phyloP scores from a whole-genome alignment of 2,888 invertebrate species.

The Tinea trinotella region DNA sequence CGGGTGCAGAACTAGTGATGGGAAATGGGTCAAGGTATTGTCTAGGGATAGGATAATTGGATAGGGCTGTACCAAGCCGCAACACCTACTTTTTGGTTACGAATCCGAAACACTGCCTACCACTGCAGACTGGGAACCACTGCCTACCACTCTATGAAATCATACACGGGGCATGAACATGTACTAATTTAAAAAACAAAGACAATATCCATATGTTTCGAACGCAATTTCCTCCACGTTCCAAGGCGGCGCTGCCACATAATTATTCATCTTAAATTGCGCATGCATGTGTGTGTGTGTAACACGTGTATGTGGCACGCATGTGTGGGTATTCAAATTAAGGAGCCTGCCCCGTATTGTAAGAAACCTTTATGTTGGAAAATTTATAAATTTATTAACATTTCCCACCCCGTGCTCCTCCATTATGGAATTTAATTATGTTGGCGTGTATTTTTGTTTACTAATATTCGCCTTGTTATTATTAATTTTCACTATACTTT shows the following conservation, averaged over 20 bases:
- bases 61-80: no score
- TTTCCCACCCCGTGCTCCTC: constrained; percentile 31
- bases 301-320: constrained; percentile 20
- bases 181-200: no score
- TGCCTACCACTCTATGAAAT: no score
- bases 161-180: no score
- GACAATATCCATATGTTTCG: constrained; percentile 33
- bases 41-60: no score
- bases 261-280: constrained; percentile 73
- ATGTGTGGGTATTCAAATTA: constrained; percentile 42
- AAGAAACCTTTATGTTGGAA: constrained; percentile 44
- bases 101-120: no score
- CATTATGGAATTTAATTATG: constrained; percentile 45
- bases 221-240: constrained; percentile 39
- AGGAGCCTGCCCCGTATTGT: constrained; percentile 41
- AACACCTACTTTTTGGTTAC: no score
- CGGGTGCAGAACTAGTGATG: no score
- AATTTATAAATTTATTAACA: constrained; percentile 67
- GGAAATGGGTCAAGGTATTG: no score
- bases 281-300: constrained; percentile 50
- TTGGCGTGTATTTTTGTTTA: constrained; percentile 20
- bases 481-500: no score
- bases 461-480: no score
- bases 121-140: no score
- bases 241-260: constrained; percentile 66